These are phyloP conservation scores for Atopsyche davidsoni DNA, from an alignment of 1,140 invertebrate genomes.

Conservation along the genomic window DNA sequence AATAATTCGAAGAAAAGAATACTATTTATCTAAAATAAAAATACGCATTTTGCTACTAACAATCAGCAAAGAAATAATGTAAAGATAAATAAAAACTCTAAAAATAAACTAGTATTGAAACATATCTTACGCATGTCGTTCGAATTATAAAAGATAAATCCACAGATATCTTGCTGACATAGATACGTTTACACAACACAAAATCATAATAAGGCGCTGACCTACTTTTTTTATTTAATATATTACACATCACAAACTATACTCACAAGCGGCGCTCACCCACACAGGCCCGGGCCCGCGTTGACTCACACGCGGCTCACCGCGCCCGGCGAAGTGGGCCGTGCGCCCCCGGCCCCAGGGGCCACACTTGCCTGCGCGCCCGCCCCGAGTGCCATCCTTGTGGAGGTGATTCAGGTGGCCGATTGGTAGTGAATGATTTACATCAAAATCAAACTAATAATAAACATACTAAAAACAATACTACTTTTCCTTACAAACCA, in stretches of 20 bases:
- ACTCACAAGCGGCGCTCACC: constrained; percentile 2
- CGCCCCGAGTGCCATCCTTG: not conserved
- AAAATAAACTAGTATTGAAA: too few relatives aligned
- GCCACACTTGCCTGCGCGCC: too few relatives aligned
- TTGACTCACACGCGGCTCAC: not conserved
- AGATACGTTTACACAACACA: constrained; percentile 30
- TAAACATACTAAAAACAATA: too few relatives aligned
- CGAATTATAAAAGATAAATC: constrained; percentile 21
- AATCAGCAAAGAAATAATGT: too few relatives aligned
- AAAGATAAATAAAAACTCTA: too few relatives aligned
- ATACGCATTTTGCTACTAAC: too few relatives aligned
- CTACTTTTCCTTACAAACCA: too few relatives aligned
- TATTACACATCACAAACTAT: constrained; percentile 20
- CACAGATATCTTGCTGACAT: constrained; percentile 23
- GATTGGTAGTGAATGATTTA: not conserved
- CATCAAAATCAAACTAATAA: too few relatives aligned
- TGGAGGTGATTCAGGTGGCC: not conserved
- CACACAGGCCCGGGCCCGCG: constrained; percentile 2
- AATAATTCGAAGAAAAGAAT: too few relatives aligned
- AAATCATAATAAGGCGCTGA: constrained; percentile 30
- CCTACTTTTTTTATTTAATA: constrained; percentile 30
- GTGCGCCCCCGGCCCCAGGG: constrained; percentile 1
- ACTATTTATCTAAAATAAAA: too few relatives aligned
- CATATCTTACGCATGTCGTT: not conserved
- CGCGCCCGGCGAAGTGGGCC: too few relatives aligned